phyloP scores from a whole-genome alignment of 2,888 invertebrate species.

The Philonicus albiceps region DNA sequence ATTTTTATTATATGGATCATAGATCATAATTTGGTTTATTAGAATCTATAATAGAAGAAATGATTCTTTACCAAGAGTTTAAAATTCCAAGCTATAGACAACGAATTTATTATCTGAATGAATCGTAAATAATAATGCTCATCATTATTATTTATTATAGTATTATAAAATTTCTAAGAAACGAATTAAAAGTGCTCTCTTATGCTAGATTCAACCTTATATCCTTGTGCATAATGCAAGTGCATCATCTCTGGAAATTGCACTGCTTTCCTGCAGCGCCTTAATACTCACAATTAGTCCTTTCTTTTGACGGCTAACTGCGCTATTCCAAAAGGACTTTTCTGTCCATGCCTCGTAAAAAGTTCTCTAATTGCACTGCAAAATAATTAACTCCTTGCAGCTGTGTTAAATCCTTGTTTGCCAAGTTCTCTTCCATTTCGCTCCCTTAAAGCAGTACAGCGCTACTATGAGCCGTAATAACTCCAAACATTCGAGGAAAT shows the following conservation, averaged over 20 bases:
- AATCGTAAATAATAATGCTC: neutral
- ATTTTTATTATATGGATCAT: neutral
- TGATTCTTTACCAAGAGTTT: neutral
- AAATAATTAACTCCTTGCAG: conserved; percentile 11
- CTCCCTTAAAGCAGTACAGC: neutral
- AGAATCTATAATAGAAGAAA: neutral
- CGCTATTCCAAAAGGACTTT: neutral
- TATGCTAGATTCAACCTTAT: neutral
- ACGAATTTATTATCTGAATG: neutral
- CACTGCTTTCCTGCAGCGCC: neutral
- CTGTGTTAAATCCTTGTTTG: neutral
- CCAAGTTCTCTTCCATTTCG: neutral
- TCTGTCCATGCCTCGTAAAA: neutral
- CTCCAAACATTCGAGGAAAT: neutral
- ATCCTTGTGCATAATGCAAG: neutral
- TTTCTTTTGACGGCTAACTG: neutral
- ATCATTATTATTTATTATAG: no score
- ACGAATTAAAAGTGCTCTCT: neutral
- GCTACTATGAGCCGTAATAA: neutral
- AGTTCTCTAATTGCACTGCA: conserved; percentile 14
- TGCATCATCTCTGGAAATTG: neutral
- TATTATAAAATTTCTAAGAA: neutral
- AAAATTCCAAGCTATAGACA: neutral
- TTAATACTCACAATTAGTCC: neutral
- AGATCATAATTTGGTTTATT: neutral